Evolutionary conservation across 37 sponge, comb jelly and placozoan genomes (phyloP), one percentile per base, ranked within the genome.

Genomic region (Spongia lamella): DNA sequence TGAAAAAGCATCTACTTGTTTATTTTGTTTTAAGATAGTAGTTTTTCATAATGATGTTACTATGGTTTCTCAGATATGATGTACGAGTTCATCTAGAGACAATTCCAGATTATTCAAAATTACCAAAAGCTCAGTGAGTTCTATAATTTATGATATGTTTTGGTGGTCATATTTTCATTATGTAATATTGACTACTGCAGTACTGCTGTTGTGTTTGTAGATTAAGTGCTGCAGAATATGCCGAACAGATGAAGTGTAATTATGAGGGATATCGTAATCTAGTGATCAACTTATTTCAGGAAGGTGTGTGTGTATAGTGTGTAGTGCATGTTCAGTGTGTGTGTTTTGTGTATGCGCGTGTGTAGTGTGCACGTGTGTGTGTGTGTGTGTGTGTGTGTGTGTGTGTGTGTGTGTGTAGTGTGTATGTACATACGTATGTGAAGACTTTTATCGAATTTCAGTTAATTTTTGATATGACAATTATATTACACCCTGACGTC

Each of bases 191-290:
- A 30, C 24, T 27, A 27, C 9, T 30, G n/a, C 24, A 21, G 24
- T 21, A 60, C 25, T 60, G 13, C 16, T 11, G 24, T 19, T 9
- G 14, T 7, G 11, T 29, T 11, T 30, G 26, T 21, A 87, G 88
- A 27, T 35, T 63, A 27, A 75, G 64, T 31, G n/a, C 27, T 52
- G 79, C 72, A 33, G 84, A 91, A 56, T 29, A 68, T 17, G 33
- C 36, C 1, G 82, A 84, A 33, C 94, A 96, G 61, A 36, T 34
- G 22, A 34, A 75, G 55, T 83, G 84, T 59, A 87, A 90, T 52
- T 96, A 96, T 66, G 97, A 96, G 80, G 24, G 94, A 54, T 96
- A 90, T 74, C 72, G 92, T 14, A 61, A 65, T 0, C 63, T 96
- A 16, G 84, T 92, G 0, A 56, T 70, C 31, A 96, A 90, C 67